Evolutionary conservation across 2,113 vertebrate species (phyloP).

Genomic region (Malurus cyaneus): DNA sequence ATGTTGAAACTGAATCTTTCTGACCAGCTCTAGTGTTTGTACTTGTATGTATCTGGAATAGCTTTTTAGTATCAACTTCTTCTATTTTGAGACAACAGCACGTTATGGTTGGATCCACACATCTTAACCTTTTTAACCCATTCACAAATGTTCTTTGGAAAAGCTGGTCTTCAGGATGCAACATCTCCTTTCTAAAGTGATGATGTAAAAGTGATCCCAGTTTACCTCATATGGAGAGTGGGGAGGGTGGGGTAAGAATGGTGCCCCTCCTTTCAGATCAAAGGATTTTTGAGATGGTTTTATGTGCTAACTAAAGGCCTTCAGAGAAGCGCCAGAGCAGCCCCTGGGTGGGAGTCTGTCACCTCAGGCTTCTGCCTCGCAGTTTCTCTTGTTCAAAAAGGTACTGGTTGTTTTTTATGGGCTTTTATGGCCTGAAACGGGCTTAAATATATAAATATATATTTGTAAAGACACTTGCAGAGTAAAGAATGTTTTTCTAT

Average conservation of each 20-base stretch:
- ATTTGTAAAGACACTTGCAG: constrained; percentile 76
- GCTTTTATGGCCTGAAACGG: constrained; percentile 66
- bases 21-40: constrained; percentile 62
- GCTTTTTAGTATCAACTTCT: constrained; percentile 72
- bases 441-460: constrained; percentile 76
- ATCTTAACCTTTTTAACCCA: constrained; percentile 24
- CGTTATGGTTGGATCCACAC: constrained; percentile 56
- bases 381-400: constrained; percentile 61
- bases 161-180: constrained; percentile 62
- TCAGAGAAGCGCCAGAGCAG: constrained; percentile 57
- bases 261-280: not conserved
- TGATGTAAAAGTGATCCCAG: constrained; percentile 53
- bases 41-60: constrained; percentile 74
- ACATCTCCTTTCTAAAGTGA: constrained; percentile 38
- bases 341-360: constrained; percentile 44
- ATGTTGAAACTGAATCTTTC: constrained; percentile 31
- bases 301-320: constrained; percentile 58
- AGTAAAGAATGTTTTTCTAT: constrained; percentile 78
- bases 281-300: constrained; percentile 27
- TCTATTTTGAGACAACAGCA: constrained; percentile 71
- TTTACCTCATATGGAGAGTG: constrained; percentile 61
- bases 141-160: constrained; percentile 43
- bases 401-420: constrained; percentile 68
- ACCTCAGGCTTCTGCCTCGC: constrained; percentile 28
- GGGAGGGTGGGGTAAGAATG: not conserved